Conservation (phyloP, 1,140 invertebrate species). For the Paralvinella palmiformis region DNA sequence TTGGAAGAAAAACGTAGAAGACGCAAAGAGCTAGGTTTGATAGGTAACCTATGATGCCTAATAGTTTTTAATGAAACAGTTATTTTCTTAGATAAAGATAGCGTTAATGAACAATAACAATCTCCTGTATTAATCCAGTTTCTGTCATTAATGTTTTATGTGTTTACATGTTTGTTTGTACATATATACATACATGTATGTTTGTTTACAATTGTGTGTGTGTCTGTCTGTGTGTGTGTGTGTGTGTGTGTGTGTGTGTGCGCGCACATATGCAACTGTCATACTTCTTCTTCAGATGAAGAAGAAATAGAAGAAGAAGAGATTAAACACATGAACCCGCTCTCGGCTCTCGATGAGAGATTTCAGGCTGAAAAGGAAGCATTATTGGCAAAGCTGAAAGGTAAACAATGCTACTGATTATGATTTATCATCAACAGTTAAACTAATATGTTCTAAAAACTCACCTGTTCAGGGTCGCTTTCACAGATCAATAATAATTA, state of each 20-base stretch:
- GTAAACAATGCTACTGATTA: constrained; percentile 4
- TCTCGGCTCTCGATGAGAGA: constrained; percentile 33
- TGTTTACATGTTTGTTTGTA: not conserved
- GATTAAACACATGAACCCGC: constrained; percentile 30
- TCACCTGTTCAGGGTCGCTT: no score
- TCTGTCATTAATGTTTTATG: not conserved
- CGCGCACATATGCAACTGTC: not conserved
- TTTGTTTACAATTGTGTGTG: no score
- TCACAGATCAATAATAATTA: no score
- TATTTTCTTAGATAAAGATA: not conserved
- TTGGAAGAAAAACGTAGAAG: constrained; percentile 31
- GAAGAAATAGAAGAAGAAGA: constrained; percentile 36
- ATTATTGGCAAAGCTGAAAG: constrained; percentile 22
- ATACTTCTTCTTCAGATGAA: not conserved
- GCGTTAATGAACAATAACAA: not conserved
- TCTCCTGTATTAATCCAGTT: not conserved
- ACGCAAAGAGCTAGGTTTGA: constrained; percentile 32
- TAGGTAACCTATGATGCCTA: constrained; percentile 7
- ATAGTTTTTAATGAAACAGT: not conserved
- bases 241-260: no score
- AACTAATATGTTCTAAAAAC: no score
- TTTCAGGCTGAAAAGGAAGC: constrained; percentile 29
- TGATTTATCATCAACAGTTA: not conserved
- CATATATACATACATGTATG: not conserved
- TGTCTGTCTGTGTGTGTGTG: no score